Evolutionary conservation across 2,888 invertebrate genomes (phyloP), one percentile per base, ranked within the genome.

Genomic region (Drosophila aldrichi): DNA sequence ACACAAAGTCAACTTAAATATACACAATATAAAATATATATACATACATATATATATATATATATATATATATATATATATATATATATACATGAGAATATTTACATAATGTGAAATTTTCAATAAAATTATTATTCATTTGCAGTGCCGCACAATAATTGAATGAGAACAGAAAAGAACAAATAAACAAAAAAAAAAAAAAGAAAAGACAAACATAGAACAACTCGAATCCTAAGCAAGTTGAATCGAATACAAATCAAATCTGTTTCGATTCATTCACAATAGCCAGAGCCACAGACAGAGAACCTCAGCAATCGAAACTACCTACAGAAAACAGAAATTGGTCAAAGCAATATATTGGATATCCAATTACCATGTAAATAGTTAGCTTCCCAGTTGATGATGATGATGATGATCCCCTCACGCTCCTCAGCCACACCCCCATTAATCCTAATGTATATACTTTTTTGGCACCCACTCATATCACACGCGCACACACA

Each of bases 71-170:
- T 46, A 56, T 59, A 3, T 3, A 29, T 8, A 29, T 8, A 29
- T 29, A 29, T 29, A 74, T 43, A 51, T 48, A 29, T 29, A 48
- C 25, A 60, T 25, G 43, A 52, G 25, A 64, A 82, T 85, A 87
- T 84, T 79, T 77, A 76, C 60, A 85, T 62, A 41, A 73, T 61
- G 67, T 66, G 59, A 68, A 67, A 70, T 81, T 76, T 79, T 83
- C 56, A 81, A 86, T 82, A 88, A 88, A 80, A 77, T 70, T 65
- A 67, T 20, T 67, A 87, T 74, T 87, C 69, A 87, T 87, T 85
- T 85, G 88, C 88, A 89, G 89, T 87, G 89, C 89, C 84, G 85
- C 89, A 85, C 89, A 84, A 85, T 89, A 89, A 84, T 76, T 70
- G 66, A 44, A 44, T 22, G 44, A 44, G 22, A 22, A 44, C 44